Evolutionary conservation across 2,113 vertebrate genomes (phyloP).

Genomic region (Dunckerocampus dactyliophorus): DNA sequence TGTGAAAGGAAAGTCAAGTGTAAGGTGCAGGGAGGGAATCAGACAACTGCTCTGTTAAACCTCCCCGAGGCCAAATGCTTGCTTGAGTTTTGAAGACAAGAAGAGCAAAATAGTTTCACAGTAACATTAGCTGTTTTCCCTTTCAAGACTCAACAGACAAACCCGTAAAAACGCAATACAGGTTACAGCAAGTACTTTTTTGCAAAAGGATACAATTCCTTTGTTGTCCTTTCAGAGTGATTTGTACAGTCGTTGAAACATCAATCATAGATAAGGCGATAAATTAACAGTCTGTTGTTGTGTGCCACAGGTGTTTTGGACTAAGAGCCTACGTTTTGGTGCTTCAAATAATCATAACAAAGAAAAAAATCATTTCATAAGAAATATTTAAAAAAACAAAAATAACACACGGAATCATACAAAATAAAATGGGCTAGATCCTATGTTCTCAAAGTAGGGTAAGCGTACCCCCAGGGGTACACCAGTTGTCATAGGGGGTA

Average conservation of each 20-base stretch:
- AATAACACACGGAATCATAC: neutral
- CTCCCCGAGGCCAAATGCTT: conserved; percentile 74
- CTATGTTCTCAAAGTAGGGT: neutral
- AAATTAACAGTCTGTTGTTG: neutral
- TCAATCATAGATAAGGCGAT: conserved; percentile 28
- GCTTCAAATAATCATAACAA: neutral
- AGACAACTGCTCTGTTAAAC: conserved; percentile 74
- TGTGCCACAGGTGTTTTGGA: neutral
- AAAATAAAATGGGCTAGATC: neutral
- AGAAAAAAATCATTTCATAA: neutral
- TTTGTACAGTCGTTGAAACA: conserved; percentile 34
- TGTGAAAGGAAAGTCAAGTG: conserved; percentile 27
- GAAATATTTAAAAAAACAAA: neutral
- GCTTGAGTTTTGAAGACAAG: conserved; percentile 74
- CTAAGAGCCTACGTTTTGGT: neutral
- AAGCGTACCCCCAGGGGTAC: neutral
- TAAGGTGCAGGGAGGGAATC: conserved; percentile 59
- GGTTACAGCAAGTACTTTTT: conserved; percentile 63
- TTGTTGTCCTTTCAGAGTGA: conserved; percentile 50
- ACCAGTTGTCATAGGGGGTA: neutral
- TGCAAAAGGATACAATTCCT: conserved; percentile 50
- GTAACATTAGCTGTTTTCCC: conserved; percentile 72
- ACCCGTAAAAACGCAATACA: conserved; percentile 55
- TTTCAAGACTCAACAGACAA: conserved; percentile 66
- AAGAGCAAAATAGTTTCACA: conserved; percentile 67